Percentiles rank a stretch among this genome's conserved stretches.
These are phyloP conservation scores for Microcebus jonahi DNA, from an alignment of 2,113 vertebrate genomes.

Conservation along the genomic window DNA sequence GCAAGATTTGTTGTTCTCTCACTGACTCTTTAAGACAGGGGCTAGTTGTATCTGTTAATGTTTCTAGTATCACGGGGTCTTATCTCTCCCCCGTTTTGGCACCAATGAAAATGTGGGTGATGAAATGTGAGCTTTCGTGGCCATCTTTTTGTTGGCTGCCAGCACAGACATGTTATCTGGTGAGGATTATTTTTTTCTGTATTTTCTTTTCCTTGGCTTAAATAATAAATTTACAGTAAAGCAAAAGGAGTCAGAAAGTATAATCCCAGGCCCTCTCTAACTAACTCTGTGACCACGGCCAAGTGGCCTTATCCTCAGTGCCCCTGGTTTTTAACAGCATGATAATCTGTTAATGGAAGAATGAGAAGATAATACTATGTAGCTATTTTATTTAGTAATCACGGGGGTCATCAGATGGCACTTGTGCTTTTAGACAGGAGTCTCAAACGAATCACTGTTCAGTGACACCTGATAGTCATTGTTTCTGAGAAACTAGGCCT, in stretches of 20 bases:
- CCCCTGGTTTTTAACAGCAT: background rate
- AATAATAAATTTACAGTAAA: background rate
- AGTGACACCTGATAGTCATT: background rate
- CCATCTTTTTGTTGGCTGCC: conserved; percentile 15
- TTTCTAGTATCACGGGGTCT: conserved; percentile 10
- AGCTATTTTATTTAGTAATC: background rate
- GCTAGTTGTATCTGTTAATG: conserved; percentile 8
- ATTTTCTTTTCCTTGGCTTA: background rate
- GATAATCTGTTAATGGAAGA: background rate
- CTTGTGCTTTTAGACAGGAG: background rate
- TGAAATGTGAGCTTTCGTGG: conserved; percentile 32
- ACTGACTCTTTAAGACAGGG: background rate
- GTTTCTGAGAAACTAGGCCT: background rate
- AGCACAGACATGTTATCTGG: background rate
- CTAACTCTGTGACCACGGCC: background rate
- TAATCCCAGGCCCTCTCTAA: background rate
- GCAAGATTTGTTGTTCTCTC: conserved; percentile 43
- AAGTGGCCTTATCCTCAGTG: background rate
- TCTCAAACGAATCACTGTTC: background rate
- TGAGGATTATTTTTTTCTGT: background rate
- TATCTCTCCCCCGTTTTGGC: background rate
- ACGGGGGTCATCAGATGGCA: background rate
- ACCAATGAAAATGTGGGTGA: conserved; percentile 36
- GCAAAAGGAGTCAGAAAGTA: background rate
- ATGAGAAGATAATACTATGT: background rate